phyloP scores from a whole-genome alignment of 2,888 invertebrate species.

The Pyralis farinalis region DNA sequence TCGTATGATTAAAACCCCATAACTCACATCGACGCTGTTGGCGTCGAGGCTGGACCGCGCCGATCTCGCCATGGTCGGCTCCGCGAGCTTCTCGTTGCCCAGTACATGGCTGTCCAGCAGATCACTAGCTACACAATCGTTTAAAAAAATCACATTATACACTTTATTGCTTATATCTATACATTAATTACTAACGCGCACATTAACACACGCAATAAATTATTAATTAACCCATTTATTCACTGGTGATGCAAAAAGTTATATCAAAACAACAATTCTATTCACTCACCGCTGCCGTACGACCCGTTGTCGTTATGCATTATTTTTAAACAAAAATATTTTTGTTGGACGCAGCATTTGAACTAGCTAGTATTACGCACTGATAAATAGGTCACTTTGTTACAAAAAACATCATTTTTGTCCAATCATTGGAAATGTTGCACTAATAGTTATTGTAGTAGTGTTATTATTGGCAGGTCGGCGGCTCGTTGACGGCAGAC shows the following conservation, averaged over 20 bases:
- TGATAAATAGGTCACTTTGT: background rate
- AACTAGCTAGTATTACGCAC: background rate
- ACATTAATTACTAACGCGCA: conserved; percentile 54
- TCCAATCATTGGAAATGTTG: background rate
- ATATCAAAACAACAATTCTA: conserved; percentile 24
- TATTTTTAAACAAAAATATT: background rate
- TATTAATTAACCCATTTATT: conserved; percentile 32
- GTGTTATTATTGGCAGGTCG: conserved; percentile 16
- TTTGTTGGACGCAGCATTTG: background rate
- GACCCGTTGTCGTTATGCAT: conserved; percentile 70
- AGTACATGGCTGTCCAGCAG: conserved; percentile 75
- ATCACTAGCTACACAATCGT: conserved; percentile 71
- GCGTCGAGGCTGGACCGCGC: conserved; percentile 66
- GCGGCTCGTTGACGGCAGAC: conserved; percentile 9
- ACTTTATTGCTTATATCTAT: conserved; percentile 70
- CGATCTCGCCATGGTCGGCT: conserved; percentile 66
- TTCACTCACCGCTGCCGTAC: conserved; percentile 66
- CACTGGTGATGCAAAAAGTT: conserved; percentile 1
- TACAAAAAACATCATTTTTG: background rate
- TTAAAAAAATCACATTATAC: conserved; percentile 62
- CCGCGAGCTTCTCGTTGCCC: conserved; percentile 61
- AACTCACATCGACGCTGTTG: conserved; percentile 77
- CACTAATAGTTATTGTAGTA: background rate
- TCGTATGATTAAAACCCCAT: no score
- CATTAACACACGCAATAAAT: conserved; percentile 41